phyloP scores from a whole-genome alignment of 2,888 invertebrate genomes.

The Xestia ashworthii region DNA sequence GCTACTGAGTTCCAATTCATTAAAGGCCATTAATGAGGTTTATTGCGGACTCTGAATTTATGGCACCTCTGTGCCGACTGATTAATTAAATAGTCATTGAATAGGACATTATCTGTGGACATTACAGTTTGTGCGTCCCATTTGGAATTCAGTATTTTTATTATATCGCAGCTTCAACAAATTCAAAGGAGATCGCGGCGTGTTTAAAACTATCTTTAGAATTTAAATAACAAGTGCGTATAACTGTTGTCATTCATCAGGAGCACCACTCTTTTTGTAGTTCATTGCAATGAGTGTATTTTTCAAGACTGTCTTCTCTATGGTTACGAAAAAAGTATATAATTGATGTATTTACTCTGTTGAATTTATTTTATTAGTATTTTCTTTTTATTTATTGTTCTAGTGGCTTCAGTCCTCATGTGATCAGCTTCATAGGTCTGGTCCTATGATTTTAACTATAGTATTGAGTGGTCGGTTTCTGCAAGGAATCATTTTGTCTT shows the following conservation, averaged over 20 bases:
- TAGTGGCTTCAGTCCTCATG: not conserved
- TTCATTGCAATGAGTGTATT: constrained; percentile 1
- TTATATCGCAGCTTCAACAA: constrained; percentile 59
- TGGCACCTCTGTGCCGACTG: constrained; percentile 74
- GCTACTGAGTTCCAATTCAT: constrained; percentile 88
- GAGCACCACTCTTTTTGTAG: constrained; percentile 17
- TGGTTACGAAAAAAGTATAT: constrained; percentile 12
- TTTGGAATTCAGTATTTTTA: constrained; percentile 71
- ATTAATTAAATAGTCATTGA: constrained; percentile 86
- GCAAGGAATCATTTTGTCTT: not conserved
- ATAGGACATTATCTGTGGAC: constrained; percentile 76
- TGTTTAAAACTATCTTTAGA: constrained; percentile 55
- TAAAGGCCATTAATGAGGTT: constrained; percentile 85
- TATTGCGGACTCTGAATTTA: constrained; percentile 84
- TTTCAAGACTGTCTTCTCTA: not conserved
- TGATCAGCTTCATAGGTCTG: not conserved
- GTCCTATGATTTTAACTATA: not conserved
- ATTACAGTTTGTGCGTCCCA: constrained; percentile 67
- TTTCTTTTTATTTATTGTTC: not conserved
- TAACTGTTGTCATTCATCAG: constrained; percentile 42
- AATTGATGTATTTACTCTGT: constrained; percentile 1
- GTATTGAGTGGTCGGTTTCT: not conserved
- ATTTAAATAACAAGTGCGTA: constrained; percentile 59
- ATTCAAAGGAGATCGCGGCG: constrained; percentile 59
- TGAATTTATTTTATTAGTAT: not conserved